These are phyloP conservation scores for Gobio gobio DNA, from an alignment of 2,113 vertebrate genomes.

Conservation along the genomic window DNA sequence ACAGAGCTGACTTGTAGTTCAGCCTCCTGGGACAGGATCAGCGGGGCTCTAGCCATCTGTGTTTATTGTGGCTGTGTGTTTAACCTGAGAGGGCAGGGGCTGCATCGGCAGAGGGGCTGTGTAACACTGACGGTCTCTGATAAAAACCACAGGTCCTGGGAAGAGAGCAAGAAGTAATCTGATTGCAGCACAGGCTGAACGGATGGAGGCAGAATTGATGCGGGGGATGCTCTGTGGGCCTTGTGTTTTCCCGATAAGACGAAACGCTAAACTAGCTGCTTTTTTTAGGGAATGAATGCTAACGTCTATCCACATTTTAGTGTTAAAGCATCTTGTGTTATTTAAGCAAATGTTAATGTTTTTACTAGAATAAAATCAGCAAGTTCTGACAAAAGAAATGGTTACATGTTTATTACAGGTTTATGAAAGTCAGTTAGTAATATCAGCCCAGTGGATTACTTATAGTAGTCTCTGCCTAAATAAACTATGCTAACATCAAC, in stretches of 20 bases:
- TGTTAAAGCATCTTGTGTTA: neutral
- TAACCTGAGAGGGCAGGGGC: slow-evolving; percentile 18
- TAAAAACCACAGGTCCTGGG: slow-evolving; percentile 51
- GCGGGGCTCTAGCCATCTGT: neutral
- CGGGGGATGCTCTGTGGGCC: slow-evolving; percentile 33
- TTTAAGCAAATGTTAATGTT: neutral
- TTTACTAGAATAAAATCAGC: neutral
- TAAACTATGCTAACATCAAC: neutral
- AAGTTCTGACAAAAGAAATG: neutral
- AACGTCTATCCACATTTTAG: neutral
- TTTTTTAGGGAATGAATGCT: too few relatives aligned
- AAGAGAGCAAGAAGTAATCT: slow-evolving; percentile 45
- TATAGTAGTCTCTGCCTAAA: neutral
- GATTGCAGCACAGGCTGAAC: slow-evolving; percentile 45
- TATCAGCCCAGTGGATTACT: neutral
- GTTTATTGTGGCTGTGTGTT: slow-evolving; percentile 27
- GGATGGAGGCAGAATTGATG: slow-evolving; percentile 37
- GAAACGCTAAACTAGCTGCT: neutral
- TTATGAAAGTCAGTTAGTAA: neutral
- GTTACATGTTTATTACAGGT: neutral
- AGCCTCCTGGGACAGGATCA: slow-evolving; percentile 1
- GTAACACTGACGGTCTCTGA: slow-evolving; percentile 39
- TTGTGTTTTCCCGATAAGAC: slow-evolving; percentile 38
- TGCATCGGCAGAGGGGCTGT: neutral
- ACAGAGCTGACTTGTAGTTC: neutral